A percentile compares a stretch with the other conserved stretches of the same genome.
Conservation (phyloP, 2,797 vertebrate species). For the Platalea minor region DNA sequence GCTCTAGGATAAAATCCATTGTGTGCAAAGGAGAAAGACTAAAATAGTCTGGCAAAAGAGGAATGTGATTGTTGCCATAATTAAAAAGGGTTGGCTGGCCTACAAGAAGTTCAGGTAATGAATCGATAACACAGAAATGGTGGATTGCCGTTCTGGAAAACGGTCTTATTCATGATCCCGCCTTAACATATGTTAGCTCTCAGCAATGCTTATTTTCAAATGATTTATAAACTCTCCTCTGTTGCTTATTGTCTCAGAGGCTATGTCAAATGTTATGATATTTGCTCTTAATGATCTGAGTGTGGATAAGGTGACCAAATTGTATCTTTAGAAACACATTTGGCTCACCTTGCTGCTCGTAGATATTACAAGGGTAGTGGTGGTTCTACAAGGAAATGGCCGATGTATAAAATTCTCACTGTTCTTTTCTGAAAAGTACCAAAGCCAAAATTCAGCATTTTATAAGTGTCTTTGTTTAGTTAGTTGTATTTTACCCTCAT, state of each 20-base stretch:
- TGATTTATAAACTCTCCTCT: background rate
- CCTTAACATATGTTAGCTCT: background rate
- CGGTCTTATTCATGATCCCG: background rate
- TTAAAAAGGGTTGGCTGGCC: background rate
- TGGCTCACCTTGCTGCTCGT: background rate
- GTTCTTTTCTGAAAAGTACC: background rate
- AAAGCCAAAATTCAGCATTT: background rate
- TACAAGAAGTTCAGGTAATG: background rate
- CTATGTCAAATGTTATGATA: background rate
- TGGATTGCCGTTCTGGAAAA: background rate
- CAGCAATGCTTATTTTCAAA: background rate
- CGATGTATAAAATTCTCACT: background rate
- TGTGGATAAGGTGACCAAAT: background rate
- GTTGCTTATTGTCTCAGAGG: background rate
- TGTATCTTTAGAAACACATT: background rate
- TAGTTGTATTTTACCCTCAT: background rate
- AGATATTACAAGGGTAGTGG: background rate
- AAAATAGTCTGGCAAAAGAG: background rate
- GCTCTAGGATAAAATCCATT: background rate
- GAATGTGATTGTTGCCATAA: background rate
- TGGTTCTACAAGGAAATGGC: background rate
- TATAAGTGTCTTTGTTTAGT: background rate
- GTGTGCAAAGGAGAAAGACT: background rate
- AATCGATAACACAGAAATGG: background rate
- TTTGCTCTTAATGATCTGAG: background rate